Conservation (phyloP, 2,113 vertebrate genomes). For the Edolisoma coerulescens region DNA sequence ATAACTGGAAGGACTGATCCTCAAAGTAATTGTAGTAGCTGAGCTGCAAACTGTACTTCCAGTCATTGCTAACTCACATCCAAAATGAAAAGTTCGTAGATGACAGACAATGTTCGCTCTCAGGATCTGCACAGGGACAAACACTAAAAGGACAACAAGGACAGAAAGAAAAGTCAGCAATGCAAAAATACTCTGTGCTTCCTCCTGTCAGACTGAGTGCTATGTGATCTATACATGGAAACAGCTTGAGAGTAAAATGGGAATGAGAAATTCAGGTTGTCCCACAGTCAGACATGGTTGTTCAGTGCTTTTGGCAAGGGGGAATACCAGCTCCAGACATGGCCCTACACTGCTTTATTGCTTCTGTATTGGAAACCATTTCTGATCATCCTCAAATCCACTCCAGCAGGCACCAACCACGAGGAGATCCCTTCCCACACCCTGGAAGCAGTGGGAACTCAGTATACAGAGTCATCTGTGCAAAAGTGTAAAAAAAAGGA, state of each 20-base stretch:
- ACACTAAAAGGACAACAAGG: accelerated
- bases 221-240: accelerated
- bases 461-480: not conserved
- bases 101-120: accelerated
- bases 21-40: not conserved
- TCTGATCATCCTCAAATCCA: not conserved
- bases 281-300: accelerated
- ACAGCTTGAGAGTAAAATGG: not conserved
- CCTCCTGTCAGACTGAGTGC: not conserved
- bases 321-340: not conserved
- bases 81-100: not conserved
- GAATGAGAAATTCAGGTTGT: not conserved
- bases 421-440: not conserved
- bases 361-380: not conserved
- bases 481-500: not conserved
- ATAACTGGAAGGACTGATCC: not conserved
- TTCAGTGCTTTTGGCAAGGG: not conserved
- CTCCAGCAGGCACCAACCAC: not conserved
- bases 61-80: not conserved
- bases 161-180: not conserved
- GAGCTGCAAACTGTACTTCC: not conserved
- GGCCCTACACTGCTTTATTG: accelerated
- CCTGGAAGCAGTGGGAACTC: not conserved
- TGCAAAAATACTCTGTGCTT: not conserved
- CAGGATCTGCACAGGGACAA: not conserved